Evolutionary conservation across 2,113 vertebrate genomes (phyloP).

Genomic region (rat (Rattus norvegicus)): GRCr8 NC_086032.1:71409501-71410000

Average conservation of each 20-base stretch:
- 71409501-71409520: too few species aligned
- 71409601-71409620: neutral
- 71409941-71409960: neutral
- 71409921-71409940: neutral
- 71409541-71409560: neutral
- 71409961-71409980: neutral
- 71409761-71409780: neutral
- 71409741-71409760: neutral
- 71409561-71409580: neutral
- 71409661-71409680: neutral
- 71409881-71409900: neutral
- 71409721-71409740: neutral
- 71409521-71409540: neutral
- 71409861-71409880: neutral
- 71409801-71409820: neutral
- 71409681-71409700: neutral
- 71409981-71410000: neutral
- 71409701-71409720: neutral
- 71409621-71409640: neutral
- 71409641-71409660: neutral
- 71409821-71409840: too few species aligned
- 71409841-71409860: neutral
- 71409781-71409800: neutral
- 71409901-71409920: neutral
- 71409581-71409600: neutral